Evolutionary conservation across 2,888 invertebrate species (phyloP).

Genomic region (Cerastis leucographa): DNA sequence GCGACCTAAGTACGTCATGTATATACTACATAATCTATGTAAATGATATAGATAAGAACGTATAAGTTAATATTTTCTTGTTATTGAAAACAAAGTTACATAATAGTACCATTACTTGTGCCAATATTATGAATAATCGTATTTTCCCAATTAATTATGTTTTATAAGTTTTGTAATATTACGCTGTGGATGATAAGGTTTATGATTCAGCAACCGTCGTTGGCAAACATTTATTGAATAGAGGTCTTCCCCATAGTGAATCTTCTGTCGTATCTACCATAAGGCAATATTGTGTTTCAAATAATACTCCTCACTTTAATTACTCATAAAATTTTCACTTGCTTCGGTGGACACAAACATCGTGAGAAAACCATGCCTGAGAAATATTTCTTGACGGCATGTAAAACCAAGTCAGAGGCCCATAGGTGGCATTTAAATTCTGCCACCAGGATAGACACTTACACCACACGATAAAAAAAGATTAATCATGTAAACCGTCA

Average conservation of each 20-base stretch:
- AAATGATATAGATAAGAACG: constrained; percentile 40
- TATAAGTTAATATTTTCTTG: constrained; percentile 42
- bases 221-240: constrained; percentile 23
- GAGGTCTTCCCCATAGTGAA: constrained; percentile 32
- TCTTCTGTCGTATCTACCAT: not conserved
- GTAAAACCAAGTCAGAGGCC: too few species aligned
- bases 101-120: constrained; percentile 45
- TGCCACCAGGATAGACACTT: too few species aligned
- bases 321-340: not conserved
- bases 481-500: too few species aligned
- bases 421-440: too few species aligned
- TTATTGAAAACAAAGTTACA: constrained; percentile 61
- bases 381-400: too few species aligned
- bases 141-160: constrained; percentile 51
- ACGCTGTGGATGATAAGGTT: constrained; percentile 14
- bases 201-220: constrained; percentile 40
- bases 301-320: not conserved
- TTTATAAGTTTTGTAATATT: constrained; percentile 18
- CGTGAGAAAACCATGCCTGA: too few species aligned
- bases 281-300: not conserved
- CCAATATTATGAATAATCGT: constrained; percentile 56
- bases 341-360: too few species aligned
- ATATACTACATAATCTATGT: constrained; percentile 29
- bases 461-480: too few species aligned
- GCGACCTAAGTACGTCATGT: constrained; percentile 19